Base-by-base conservation (phyloP, 2,113 vertebrate genomes). In the Trogon surrucura region DNA sequence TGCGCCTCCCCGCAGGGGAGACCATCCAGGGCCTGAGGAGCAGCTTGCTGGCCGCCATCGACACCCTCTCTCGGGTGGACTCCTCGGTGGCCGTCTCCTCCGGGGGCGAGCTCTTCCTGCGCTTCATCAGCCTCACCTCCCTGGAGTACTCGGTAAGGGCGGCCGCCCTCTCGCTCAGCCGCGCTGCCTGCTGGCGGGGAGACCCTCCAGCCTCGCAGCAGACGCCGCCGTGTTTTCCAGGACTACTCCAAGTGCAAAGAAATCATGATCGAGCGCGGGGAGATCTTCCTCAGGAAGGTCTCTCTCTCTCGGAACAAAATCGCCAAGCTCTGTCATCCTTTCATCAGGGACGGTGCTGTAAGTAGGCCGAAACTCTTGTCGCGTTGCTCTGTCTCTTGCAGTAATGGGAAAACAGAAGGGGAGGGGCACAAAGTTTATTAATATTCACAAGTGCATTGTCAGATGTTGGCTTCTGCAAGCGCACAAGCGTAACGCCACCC, bases 71-170 rank as follows among this genome's bases (percentile, higher is more conserved):
- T 3, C 96, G 98, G 3, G 99, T 98, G 57, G 99, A 99, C 97
- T 99, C 99, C 14, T 99, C 99, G 0, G 99, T 99, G 94, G 99
- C 99, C 1, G 99, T 99, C 50, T 99, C 98, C 16, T 99, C 99
- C 0, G 99, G 98, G 4, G 99, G 99, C 65, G 99, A 99, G 91
- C 99, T 99, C 50, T 99, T 99, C 97, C 98, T 99, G 41, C 98
- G 99, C 34, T 99, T 99, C 97, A 99, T 99, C 93, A 99, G 98
- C 78, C 99, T 99, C 69, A 99, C 99, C 3, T 99, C 98, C 1
- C 97, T 99, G 93, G 99, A 99, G 91, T 98, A 99, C 93, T 97
- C 98, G 56, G 99, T 99, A 65, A 96, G 98, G 82, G 80, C 15
- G 1, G 62, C 36, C 1, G 36, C 10, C 16, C 22, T 41, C 30